phyloP scores from a whole-genome alignment of 1,140 invertebrate genomes.

The Leptinotarsa lineolata region DNA sequence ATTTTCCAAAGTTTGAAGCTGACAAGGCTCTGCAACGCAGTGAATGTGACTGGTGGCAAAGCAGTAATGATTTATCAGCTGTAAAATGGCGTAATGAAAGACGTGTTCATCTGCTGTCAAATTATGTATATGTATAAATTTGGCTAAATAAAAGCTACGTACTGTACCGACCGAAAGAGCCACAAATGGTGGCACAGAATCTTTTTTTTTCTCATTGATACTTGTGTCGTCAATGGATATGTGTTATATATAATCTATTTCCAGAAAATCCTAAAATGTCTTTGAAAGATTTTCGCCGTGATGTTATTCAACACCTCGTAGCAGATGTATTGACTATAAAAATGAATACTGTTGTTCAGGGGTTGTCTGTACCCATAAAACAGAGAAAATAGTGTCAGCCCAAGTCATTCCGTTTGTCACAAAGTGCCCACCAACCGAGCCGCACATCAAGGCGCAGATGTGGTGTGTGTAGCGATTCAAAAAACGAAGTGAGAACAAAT shows the following conservation, averaged over 20 bases:
- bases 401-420: conserved; percentile 6
- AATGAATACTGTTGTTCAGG: conserved; percentile 12
- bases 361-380: conserved; percentile 10
- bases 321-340: conserved; percentile 14
- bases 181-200: conserved; percentile 16
- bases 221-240: conserved; percentile 22
- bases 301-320: conserved; percentile 20
- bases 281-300: conserved; percentile 12
- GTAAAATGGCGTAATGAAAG: conserved; percentile 7
- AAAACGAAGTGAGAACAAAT: conserved; percentile 20
- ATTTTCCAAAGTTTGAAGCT: conserved; percentile 7
- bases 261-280: conserved; percentile 13
- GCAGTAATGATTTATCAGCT: conserved; percentile 4
- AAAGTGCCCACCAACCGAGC: conserved; percentile 7
- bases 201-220: conserved; percentile 19
- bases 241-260: conserved; percentile 15
- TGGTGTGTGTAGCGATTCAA: conserved; percentile 4
- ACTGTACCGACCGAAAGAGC: neutral
- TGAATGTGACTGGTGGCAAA: conserved; percentile 11
- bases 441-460: conserved; percentile 19
- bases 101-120: conserved; percentile 1
- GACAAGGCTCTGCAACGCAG: neutral
- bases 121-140: neutral
- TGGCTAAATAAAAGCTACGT: neutral
- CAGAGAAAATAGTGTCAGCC: conserved; percentile 9